A percentile compares a stretch with the other conserved stretches of the same genome.
Evolutionary conservation across 2,113 vertebrate genomes (phyloP).

Genomic region (Scomber colias): DNA sequence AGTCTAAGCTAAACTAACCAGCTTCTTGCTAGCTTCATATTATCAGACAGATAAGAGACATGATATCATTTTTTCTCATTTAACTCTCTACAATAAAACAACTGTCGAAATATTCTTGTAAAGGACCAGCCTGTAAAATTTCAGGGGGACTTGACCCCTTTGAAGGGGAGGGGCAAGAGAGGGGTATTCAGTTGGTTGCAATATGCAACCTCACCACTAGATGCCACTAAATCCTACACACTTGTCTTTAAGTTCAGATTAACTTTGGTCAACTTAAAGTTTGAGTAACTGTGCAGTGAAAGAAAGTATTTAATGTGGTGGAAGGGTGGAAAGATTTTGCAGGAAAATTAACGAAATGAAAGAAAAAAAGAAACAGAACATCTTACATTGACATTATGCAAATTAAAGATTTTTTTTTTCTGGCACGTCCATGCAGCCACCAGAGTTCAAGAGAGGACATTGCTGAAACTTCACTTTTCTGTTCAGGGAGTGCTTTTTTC

Average conservation of each 20-base stretch:
- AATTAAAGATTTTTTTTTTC: conserved; percentile 15
- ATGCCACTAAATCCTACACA: too few relatives aligned
- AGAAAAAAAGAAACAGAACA: conserved; percentile 21
- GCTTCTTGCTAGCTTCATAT: too few relatives aligned
- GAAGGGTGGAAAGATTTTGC: background rate
- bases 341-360: background rate
- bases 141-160: too few relatives aligned
- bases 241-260: background rate
- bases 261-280: background rate
- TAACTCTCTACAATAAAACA: too few relatives aligned
- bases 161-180: too few relatives aligned
- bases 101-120: too few relatives aligned
- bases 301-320: background rate
- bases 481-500: background rate
- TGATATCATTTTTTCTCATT: too few relatives aligned
- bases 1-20: too few relatives aligned
- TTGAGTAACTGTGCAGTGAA: background rate
- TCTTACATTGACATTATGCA: conserved; percentile 28
- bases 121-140: too few relatives aligned
- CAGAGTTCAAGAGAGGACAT: conserved; percentile 11
- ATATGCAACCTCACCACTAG: too few relatives aligned
- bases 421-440: background rate
- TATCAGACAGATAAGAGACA: too few relatives aligned
- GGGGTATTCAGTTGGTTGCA: too few relatives aligned
- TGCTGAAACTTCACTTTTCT: background rate